Percentiles rank a stretch among this genome's conserved stretches.
Conservation (phyloP, 2,797 vertebrate species). For the Miopithecus talapoin region DNA sequence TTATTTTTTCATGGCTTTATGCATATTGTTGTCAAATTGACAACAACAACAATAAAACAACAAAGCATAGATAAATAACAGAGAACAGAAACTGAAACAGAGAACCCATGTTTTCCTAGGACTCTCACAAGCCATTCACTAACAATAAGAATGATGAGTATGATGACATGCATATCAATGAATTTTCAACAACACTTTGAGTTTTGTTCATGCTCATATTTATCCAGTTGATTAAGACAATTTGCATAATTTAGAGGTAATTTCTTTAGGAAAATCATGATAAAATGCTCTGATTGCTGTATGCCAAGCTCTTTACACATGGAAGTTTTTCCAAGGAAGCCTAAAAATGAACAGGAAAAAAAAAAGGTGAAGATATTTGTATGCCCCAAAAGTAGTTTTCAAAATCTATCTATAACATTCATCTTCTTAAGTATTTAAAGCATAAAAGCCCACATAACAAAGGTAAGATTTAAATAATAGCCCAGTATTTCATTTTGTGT, state of each 20-base stretch:
- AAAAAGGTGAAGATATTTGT: not conserved
- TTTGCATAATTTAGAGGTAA: slow-evolving; percentile 82
- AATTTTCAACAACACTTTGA: slow-evolving; percentile 69
- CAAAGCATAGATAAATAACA: slow-evolving; percentile 68
- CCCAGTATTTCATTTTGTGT: not conserved
- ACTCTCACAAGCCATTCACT: slow-evolving; percentile 25
- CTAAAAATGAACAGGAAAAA: not conserved
- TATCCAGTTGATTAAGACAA: slow-evolving; percentile 79
- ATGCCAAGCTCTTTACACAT: not conserved
- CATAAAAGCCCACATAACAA: not conserved
- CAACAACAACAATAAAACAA: slow-evolving; percentile 75
- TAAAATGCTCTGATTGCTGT: slow-evolving; percentile 73
- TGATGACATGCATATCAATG: slow-evolving; percentile 69
- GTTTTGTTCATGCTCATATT: slow-evolving; percentile 75
- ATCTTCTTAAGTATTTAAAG: not conserved
- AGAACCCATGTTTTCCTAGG: slow-evolving; percentile 35
- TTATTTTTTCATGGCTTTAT: slow-evolving; percentile 74
- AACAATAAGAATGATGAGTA: slow-evolving; percentile 72
- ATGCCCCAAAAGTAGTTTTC: not conserved
- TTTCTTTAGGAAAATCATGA: slow-evolving; percentile 75
- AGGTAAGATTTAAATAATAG: not conserved
- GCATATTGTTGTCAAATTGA: slow-evolving; percentile 74
- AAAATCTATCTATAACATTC: not conserved
- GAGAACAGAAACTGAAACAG: slow-evolving; percentile 59
- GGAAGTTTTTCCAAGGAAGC: slow-evolving; percentile 14